Base-by-base conservation (phyloP, 2,888 invertebrate species). In the Oconnorella tubifera region DNA sequence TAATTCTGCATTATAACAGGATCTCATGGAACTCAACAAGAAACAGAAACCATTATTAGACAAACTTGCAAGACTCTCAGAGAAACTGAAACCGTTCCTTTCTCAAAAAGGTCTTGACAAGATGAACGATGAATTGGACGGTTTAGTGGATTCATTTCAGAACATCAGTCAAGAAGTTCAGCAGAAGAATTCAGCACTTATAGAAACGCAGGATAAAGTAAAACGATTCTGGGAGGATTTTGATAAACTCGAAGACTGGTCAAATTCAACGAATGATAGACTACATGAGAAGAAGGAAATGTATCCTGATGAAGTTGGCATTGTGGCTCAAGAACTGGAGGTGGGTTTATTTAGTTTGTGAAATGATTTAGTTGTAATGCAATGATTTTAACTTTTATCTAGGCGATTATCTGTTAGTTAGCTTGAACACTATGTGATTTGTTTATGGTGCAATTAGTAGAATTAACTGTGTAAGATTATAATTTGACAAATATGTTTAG, bases 261-360 rank as follows among this genome's bases (percentile, higher is more conserved):
- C 33, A n/a, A 48, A 23, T 25, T n/a, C 49, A 19, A 60, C 49
- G 28, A 27, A 49, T 23, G n/a, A 51, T 28, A 3, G 50, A 28
- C 10, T 60, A 6, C 28, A 60, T n/a, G 50, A 29, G 28, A 50
- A n/a, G 3, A 60, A 48, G 50, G 60, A 60, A 6, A 28, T 60
- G 28, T 60, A 50, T 32, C 14, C 29, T 25, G 60, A 60, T 31
- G 60, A 60, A 29, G 50, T 29, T 1, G 29, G 2, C 28, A 23
- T 32, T 50, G 60, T 28, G 14, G 23, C 28, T 29, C 1, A 33
- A 28, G 60, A 60, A 31, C 29, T 60, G 6, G n/a, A 60, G 60
- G 60, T 50, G n/a, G 29, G 33, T n/a, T 40, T 2, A 40, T 40
- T 40, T 40, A 40, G n/a, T n/a, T n/a, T n/a, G n/a, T n/a, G n/a